These are phyloP conservation scores for Chelonia mydas DNA, from an alignment of 2,797 vertebrate species.

Conservation along the genomic window DNA sequence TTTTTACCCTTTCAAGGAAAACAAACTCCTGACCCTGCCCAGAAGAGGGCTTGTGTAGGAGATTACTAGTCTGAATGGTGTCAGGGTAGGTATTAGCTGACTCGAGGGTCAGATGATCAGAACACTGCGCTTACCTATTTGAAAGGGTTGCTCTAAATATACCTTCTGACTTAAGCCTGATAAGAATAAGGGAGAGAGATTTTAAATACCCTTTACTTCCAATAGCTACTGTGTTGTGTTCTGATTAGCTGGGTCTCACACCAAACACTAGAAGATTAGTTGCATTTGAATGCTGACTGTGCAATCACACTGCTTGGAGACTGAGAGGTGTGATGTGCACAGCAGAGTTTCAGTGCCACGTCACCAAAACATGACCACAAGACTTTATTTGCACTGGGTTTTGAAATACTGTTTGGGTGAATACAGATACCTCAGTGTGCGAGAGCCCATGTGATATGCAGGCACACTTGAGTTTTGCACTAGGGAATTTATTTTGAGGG, in stretches of 20 bases:
- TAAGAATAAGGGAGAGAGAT: not conserved
- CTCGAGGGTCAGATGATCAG: not conserved
- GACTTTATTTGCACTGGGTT: not conserved
- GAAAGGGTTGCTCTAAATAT: not conserved
- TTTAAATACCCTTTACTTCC: not conserved
- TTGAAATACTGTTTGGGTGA: not conserved
- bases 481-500: not conserved
- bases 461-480: not conserved
- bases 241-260: not conserved
- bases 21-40: not conserved
- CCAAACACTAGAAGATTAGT: not conserved
- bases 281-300: not conserved
- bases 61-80: not conserved
- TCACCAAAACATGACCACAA: not conserved
- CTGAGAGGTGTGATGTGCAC: accelerated
- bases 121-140: not conserved
- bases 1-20: not conserved
- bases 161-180: accelerated
- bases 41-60: not conserved
- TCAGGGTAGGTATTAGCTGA: not conserved
- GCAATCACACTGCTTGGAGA: not conserved
- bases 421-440: not conserved
- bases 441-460: not conserved
- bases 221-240: not conserved
- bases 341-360: not conserved